Conservation (phyloP, 2,797 vertebrate species). For the Distichodus sexfasciatus region DNA sequence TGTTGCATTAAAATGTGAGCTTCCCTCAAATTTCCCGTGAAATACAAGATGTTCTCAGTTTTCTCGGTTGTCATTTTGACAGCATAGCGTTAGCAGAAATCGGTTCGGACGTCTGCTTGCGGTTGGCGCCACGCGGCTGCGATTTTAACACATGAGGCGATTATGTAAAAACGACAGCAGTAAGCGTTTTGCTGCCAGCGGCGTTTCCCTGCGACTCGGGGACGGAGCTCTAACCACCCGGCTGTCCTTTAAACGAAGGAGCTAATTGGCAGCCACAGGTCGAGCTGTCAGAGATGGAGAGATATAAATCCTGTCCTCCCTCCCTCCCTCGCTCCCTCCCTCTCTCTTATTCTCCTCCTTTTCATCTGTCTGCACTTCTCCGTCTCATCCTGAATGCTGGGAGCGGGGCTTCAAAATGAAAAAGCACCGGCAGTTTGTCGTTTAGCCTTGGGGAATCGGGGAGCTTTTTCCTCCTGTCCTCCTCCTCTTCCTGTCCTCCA, state of each 20-base stretch:
- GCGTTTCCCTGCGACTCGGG: constrained; percentile 13
- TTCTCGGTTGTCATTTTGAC: too few species aligned
- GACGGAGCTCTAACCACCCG: constrained; percentile 49
- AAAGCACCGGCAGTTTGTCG: constrained; percentile 45
- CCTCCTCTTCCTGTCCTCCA: not conserved
- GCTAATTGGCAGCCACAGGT: constrained; percentile 60
- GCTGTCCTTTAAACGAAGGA: constrained; percentile 57
- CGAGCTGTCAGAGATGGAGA: constrained; percentile 63
- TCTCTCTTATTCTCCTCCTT: constrained; percentile 38
- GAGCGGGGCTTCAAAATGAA: constrained; percentile 32
- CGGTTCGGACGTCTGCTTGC: too few species aligned
- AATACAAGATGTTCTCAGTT: too few species aligned
- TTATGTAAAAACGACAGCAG: constrained; percentile 33
- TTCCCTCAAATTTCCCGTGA: too few species aligned
- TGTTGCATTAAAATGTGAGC: too few species aligned
- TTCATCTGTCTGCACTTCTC: constrained; percentile 32
- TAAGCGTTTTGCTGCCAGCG: constrained; percentile 9
- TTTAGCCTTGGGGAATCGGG: constrained; percentile 48
- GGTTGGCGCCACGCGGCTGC: too few species aligned
- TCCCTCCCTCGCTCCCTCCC: constrained; percentile 34
- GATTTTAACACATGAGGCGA: not conserved
- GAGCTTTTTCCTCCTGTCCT: constrained; percentile 13
- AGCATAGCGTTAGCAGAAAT: too few species aligned
- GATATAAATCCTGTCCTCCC: constrained; percentile 54
- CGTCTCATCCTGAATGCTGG: not conserved